Percentiles rank a stretch among this genome's conserved stretches.
Conservation (phyloP, 2,797 vertebrate species). For the Lepilemur ruficaudatus region DNA sequence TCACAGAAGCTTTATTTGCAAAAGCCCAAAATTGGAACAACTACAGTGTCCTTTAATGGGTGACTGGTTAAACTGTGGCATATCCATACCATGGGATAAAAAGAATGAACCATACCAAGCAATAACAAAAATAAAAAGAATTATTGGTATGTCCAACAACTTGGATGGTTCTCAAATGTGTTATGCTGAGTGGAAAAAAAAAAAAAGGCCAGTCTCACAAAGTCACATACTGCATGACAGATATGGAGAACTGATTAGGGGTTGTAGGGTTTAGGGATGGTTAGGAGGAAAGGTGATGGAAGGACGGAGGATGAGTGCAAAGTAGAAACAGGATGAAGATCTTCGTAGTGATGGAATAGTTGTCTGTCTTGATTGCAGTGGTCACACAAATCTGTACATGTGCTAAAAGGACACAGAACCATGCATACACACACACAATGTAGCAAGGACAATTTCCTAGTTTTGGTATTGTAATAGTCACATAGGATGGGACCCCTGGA, state of each 20-base stretch:
- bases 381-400: not conserved
- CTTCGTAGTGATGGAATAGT: not conserved
- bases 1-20: not conserved
- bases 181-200: not conserved
- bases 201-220: not conserved
- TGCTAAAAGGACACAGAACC: not conserved
- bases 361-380: not conserved
- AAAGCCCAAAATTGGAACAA: not conserved
- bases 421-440: not conserved
- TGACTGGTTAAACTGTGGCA: not conserved
- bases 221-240: not conserved
- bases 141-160: not conserved
- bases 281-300: accelerated
- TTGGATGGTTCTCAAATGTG: not conserved
- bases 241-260: not conserved
- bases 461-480: not conserved
- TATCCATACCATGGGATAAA: not conserved
- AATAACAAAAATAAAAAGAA: not conserved
- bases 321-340: not conserved
- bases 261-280: not conserved
- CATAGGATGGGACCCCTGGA: not conserved
- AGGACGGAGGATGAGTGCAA: not conserved
- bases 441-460: not conserved
- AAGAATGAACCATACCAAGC: not conserved
- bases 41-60: not conserved